Base-by-base conservation (phyloP, 2,797 vertebrate species). In the Adrianichthys oophorus region DNA sequence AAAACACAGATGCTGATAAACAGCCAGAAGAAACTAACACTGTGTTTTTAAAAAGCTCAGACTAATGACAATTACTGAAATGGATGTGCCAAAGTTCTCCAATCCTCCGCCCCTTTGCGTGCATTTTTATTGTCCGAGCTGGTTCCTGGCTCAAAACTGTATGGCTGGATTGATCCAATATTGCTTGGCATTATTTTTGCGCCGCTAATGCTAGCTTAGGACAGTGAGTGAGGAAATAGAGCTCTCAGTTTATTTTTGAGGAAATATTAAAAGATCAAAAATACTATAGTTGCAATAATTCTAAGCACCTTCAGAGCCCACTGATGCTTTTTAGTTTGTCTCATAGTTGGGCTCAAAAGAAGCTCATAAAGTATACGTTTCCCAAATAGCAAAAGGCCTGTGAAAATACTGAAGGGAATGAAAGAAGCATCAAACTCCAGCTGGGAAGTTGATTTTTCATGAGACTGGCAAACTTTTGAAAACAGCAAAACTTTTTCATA, bases 381-480 rank as follows among this genome's bases (percentile, higher is more conserved):
- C n/a, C 49, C 50, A 18, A 57, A 68, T 18, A 69, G 71, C 56
- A 56, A 75, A 83, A 80, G 84, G 85, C 78, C 80, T 12, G 43
- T 29, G 51, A 5, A 65, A n/a, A 49, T 57, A 62, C 62, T 71
- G 68, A 63, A 66, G 50, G 67, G 70, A 66, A 37, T n/a, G 58
- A 70, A 76, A 68, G 65, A 51, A 73, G 70, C 79, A 73, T 57
- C 70, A 19, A 65, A 64, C 62, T 82, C 73, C 62, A 54, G 53
- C 52, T 54, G 82, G 79, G 84, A 86, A 75, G 65, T 82, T 85
- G 70, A 57, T 57, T 7, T 74, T 47, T 72, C 42, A 76, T 65
- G 59, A 63, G 43, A 72, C 52, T 69, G 70, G 42, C 19, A 62
- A 43, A 1, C 24, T 53, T 41, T 62, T 23, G 72, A 48, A 21